phyloP scores from a whole-genome alignment of 2,797 vertebrate genomes.

The Microctenopoma steveboyesi region DNA sequence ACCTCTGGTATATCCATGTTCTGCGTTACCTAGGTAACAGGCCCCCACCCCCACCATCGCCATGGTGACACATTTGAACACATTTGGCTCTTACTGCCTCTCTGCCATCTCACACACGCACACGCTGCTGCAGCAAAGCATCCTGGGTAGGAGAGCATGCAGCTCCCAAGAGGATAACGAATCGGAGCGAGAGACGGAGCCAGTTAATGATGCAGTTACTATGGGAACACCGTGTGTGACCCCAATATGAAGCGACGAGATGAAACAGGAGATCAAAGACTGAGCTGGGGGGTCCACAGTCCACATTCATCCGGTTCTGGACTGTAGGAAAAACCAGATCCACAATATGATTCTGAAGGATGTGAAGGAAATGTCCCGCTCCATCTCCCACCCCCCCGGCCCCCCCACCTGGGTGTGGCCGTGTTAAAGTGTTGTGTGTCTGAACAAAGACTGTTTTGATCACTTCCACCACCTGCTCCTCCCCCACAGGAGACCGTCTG shows the following conservation, averaged over 20 bases:
- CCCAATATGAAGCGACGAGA: slow-evolving; percentile 34
- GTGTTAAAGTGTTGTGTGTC: background rate
- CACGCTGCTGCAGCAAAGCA: slow-evolving; percentile 44
- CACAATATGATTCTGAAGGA: too few relatives aligned
- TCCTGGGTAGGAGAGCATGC: slow-evolving; percentile 36
- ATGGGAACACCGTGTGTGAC: slow-evolving; percentile 40
- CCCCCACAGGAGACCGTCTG: slow-evolving; percentile 47
- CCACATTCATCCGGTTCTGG: too few relatives aligned
- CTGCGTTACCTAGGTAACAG: slow-evolving; percentile 34
- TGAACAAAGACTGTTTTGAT: slow-evolving; percentile 43
- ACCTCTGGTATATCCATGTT: slow-evolving; percentile 41
- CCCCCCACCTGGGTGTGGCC: background rate
- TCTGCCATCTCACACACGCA: slow-evolving; percentile 25
- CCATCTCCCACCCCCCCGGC: too few relatives aligned
- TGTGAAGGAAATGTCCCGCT: too few relatives aligned
- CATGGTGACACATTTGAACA: slow-evolving; percentile 29
- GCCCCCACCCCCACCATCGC: slow-evolving; percentile 13
- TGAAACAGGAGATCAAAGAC: background rate
- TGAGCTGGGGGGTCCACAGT: background rate
- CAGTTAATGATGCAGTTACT: slow-evolving; percentile 29
- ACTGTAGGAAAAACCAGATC: too few relatives aligned
- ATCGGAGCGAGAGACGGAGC: slow-evolving; percentile 17
- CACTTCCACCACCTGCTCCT: background rate
- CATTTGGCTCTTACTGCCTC: slow-evolving; percentile 36
- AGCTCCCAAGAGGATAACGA: slow-evolving; percentile 21